These are phyloP conservation scores for Eclectus roratus DNA, from an alignment of 2,113 vertebrate species.

Conservation along the genomic window DNA sequence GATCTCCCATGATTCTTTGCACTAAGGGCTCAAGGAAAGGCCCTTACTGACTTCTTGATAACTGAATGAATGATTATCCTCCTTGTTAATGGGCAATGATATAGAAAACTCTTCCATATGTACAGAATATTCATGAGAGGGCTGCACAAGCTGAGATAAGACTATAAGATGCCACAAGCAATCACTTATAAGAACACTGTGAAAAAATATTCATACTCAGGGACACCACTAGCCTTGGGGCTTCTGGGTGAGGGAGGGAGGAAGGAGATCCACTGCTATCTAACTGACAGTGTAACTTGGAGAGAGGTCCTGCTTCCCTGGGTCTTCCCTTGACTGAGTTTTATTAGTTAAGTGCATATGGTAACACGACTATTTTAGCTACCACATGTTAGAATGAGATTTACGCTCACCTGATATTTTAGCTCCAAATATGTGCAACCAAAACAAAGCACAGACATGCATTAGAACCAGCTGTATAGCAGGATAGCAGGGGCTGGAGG, in stretches of 20 bases:
- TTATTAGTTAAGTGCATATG: neutral
- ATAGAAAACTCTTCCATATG: constrained; percentile 88
- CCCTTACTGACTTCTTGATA: constrained; percentile 92
- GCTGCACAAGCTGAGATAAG: constrained; percentile 96
- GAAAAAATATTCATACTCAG: constrained; percentile 39
- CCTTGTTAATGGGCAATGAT: constrained; percentile 97
- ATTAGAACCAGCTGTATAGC: neutral
- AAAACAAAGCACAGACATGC: neutral
- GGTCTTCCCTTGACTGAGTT: neutral
- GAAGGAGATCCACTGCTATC: neutral
- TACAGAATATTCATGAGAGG: constrained; percentile 99
- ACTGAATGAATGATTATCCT: constrained; percentile 98
- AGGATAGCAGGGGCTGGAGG: neutral
- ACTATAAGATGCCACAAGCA: constrained; percentile 78
- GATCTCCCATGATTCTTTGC: constrained; percentile 75
- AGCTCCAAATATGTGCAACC: neutral
- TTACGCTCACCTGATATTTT: neutral
- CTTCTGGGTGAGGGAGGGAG: neutral
- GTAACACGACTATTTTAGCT: neutral
- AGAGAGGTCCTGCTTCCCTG: neutral
- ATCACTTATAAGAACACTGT: constrained; percentile 71
- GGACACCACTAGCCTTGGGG: neutral
- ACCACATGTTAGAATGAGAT: neutral
- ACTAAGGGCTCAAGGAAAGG: constrained; percentile 75
- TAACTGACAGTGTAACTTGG: neutral